phyloP scores from a whole-genome alignment of 2,888 invertebrate genomes.

The Cylindroiulus punctatus region DNA sequence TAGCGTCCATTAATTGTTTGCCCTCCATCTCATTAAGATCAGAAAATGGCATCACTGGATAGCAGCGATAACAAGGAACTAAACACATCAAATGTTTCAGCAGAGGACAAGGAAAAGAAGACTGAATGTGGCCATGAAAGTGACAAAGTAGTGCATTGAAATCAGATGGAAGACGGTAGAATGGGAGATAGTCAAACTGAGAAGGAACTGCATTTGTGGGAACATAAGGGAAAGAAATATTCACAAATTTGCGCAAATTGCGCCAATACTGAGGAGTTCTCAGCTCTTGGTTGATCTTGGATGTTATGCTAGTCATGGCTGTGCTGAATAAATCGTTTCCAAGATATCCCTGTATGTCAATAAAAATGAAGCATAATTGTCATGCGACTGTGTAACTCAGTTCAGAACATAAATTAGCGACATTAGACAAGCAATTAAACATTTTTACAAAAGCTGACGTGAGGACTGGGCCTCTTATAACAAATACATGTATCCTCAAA shows the following conservation, averaged over 20 bases:
- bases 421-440: no score
- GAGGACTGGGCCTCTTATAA: no score
- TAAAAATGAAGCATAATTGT: neutral
- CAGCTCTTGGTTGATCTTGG: neutral
- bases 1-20: neutral
- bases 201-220: neutral
- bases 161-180: neutral
- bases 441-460: neutral
- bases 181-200: neutral
- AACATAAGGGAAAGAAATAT: neutral
- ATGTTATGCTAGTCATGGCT: constrained; percentile 1
- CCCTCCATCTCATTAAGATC: neutral
- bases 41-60: neutral
- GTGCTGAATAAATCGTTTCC: constrained; percentile 43
- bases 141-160: constrained; percentile 27
- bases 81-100: neutral
- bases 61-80: neutral
- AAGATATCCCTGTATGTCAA: constrained; percentile 22
- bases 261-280: neutral
- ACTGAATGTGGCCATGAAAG: neutral
- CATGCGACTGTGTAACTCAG: neutral
- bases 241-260: constrained; percentile 42
- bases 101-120: constrained; percentile 2
- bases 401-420: neutral
- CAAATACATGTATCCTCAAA: no score